phyloP scores from a whole-genome alignment of 1,140 invertebrate species.

The Drosophila leontia region DNA sequence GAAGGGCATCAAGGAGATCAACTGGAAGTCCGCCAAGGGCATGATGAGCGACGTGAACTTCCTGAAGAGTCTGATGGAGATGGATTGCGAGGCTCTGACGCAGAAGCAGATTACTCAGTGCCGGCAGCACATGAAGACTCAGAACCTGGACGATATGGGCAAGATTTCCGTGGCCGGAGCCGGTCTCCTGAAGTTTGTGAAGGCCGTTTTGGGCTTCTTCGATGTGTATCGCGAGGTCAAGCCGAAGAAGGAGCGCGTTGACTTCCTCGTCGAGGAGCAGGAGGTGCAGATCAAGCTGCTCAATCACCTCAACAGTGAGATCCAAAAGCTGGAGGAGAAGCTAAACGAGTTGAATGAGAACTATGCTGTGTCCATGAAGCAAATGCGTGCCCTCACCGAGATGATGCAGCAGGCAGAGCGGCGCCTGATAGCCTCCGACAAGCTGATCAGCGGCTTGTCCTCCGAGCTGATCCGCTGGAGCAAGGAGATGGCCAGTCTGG shows the following conservation, averaged over 20 bases:
- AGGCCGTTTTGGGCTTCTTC: conserved; percentile 94
- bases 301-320: conserved; percentile 91
- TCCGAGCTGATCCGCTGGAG: conserved; percentile 91
- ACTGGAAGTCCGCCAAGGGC: conserved; percentile 94
- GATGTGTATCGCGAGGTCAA: conserved; percentile 93
- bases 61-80: conserved; percentile 91
- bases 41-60: conserved; percentile 97
- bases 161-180: conserved; percentile 92
- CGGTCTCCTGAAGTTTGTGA: conserved; percentile 93
- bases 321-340: conserved; percentile 89
- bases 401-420: conserved; percentile 94
- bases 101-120: conserved; percentile 90
- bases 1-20: conserved; percentile 92
- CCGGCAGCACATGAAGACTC: conserved; percentile 89
- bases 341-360: conserved; percentile 89
- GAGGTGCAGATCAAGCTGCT: conserved; percentile 87
- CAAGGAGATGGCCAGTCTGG: conserved; percentile 89
- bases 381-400: conserved; percentile 91
- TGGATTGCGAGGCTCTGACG: conserved; percentile 93
- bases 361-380: conserved; percentile 91
- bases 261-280: conserved; percentile 89
- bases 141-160: conserved; percentile 91
- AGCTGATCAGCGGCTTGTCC: conserved; percentile 92
- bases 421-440: conserved; percentile 91
- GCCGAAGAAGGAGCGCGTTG: conserved; percentile 94